phyloP scores from a whole-genome alignment of 2,797 vertebrate genomes.

The Holocentrus rufus region DNA sequence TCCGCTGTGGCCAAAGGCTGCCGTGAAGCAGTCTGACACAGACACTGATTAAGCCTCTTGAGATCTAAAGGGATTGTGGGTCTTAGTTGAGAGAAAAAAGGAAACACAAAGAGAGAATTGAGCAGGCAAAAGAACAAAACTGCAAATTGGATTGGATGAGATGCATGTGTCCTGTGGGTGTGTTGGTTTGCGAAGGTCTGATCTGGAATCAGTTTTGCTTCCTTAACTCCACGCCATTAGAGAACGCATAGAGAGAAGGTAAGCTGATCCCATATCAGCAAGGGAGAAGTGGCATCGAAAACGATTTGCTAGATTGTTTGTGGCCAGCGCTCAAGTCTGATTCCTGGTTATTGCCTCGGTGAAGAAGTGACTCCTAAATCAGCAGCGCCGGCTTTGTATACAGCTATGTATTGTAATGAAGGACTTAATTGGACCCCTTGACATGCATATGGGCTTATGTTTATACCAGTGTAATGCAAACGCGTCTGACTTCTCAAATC shows the following conservation, averaged over 20 bases:
- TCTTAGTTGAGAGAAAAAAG: conserved; percentile 74
- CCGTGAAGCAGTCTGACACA: conserved; percentile 81
- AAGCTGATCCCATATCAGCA: conserved; percentile 65
- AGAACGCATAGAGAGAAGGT: conserved; percentile 44
- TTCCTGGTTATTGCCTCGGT: conserved; percentile 53
- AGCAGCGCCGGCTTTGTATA: conserved; percentile 33
- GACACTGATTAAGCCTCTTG: conserved; percentile 84
- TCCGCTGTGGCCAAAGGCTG: conserved; percentile 80
- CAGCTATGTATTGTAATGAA: conserved; percentile 56
- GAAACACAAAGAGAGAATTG: conserved; percentile 62
- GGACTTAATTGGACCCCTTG: conserved; percentile 68
- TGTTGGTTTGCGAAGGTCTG: conserved; percentile 61
- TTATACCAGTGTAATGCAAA: conserved; percentile 65
- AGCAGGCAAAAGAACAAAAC: conserved; percentile 70
- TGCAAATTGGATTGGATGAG: conserved; percentile 78
- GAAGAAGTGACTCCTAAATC: conserved; percentile 36
- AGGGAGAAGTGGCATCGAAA: conserved; percentile 26
- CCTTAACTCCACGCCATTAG: conserved; percentile 65
- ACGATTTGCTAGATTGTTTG: conserved; percentile 56
- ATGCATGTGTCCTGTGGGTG: conserved; percentile 73
- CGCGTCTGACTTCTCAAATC: conserved; percentile 63
- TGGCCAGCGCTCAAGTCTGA: conserved; percentile 29
- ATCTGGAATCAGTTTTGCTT: conserved; percentile 71
- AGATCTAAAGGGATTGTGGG: conserved; percentile 82
- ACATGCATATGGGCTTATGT: conserved; percentile 65